Evolutionary conservation across 1,140 invertebrate species (phyloP).

Genomic region (Notospermus geniculatus): DNA sequence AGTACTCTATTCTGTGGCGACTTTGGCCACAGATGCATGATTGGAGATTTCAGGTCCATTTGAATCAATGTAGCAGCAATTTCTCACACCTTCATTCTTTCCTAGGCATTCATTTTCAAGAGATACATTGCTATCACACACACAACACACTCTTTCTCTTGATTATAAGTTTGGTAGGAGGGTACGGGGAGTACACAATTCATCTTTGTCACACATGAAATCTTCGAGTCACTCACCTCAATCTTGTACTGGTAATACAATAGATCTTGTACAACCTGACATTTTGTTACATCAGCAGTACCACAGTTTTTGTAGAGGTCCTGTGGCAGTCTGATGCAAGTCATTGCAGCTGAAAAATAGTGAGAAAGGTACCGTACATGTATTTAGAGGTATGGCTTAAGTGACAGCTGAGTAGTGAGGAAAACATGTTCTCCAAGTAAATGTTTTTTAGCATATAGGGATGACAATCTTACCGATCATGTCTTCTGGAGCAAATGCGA

Average conservation of each 20-base stretch:
- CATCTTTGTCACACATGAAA: background rate
- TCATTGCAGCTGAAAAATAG: conserved; percentile 38
- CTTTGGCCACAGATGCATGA: background rate
- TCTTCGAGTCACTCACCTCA: conserved; percentile 32
- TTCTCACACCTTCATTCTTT: no score
- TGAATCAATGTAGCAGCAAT: no score
- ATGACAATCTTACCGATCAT: conserved; percentile 42
- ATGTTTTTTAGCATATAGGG: no score
- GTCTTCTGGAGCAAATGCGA: conserved; percentile 34
- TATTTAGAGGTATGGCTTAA: background rate
- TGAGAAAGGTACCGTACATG: conserved; percentile 30
- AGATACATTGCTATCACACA: no score
- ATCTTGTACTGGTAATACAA: conserved; percentile 48
- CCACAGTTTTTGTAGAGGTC: conserved; percentile 21
- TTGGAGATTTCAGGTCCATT: no score
- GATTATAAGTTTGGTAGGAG: no score
- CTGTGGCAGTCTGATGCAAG: conserved; percentile 38
- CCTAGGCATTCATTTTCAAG: no score
- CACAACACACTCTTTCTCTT: no score
- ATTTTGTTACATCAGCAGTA: conserved; percentile 32
- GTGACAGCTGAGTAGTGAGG: no score
- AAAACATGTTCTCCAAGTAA: no score
- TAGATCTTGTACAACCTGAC: conserved; percentile 45
- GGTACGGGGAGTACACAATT: no score
- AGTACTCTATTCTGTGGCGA: background rate